A percentile compares a stretch with the other conserved stretches of the same genome.
Conservation (phyloP, 2,113 vertebrate species). For the Pithys albifrons region DNA sequence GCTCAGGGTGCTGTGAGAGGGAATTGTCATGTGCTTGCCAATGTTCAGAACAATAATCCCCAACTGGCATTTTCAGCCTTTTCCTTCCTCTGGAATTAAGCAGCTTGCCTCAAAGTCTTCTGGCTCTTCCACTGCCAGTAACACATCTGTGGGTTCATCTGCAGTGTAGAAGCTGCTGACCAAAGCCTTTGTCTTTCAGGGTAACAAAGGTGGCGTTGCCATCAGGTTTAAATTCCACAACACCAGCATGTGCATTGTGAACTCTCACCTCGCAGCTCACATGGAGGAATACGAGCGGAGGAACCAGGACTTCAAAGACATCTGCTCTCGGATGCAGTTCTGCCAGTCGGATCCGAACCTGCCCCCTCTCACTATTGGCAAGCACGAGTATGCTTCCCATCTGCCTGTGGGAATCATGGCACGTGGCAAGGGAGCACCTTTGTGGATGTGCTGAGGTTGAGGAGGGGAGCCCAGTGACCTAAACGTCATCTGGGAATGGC, state of each 20-base stretch:
- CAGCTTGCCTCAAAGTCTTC: background rate
- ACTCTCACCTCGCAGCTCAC: constrained; percentile 94
- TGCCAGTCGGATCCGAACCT: constrained; percentile 76
- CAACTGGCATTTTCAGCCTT: background rate
- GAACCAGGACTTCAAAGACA: constrained; percentile 96
- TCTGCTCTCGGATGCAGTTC: constrained; percentile 91
- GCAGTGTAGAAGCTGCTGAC: background rate
- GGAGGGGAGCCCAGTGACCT: background rate
- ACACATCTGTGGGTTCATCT: background rate
- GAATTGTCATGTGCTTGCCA: background rate
- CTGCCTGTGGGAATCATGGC: background rate
- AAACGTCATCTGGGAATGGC: accelerated
- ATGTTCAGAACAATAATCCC: background rate
- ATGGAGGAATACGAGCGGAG: constrained; percentile 89
- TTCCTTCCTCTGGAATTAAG: background rate
- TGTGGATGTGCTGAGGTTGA: background rate
- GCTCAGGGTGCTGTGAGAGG: background rate
- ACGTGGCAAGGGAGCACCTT: background rate
- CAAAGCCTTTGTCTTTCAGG: constrained; percentile 69
- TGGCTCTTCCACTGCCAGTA: background rate
- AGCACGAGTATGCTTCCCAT: constrained; percentile 84
- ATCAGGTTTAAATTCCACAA: constrained; percentile 93
- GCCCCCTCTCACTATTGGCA: constrained; percentile 84
- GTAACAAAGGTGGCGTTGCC: constrained; percentile 95
- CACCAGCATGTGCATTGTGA: constrained; percentile 91